Evolutionary conservation across 2,888 invertebrate species (phyloP).

Genomic region (Nipponacmea schrenckii): DNA sequence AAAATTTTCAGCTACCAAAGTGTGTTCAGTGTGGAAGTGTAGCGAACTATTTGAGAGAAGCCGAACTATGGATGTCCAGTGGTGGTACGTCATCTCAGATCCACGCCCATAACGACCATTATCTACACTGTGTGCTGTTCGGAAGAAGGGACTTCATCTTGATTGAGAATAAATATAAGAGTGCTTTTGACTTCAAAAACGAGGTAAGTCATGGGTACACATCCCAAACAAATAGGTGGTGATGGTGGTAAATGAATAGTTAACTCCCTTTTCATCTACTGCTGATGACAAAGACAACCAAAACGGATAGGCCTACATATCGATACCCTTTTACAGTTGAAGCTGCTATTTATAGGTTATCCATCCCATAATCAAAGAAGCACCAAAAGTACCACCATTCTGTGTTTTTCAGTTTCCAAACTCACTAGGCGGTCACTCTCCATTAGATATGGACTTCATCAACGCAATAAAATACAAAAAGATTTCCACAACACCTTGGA

Average conservation of each 20-base stretch:
- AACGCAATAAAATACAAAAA: slow-evolving; percentile 59
- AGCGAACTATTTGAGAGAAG: slow-evolving; percentile 54
- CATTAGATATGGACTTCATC: slow-evolving; percentile 64
- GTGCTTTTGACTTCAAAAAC: slow-evolving; percentile 43
- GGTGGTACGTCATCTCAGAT: slow-evolving; percentile 64
- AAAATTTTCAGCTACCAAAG: slow-evolving; percentile 50
- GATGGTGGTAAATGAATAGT: no score
- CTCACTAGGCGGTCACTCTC: slow-evolving; percentile 60
- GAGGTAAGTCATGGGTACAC: slow-evolving; percentile 35
- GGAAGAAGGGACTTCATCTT: slow-evolving; percentile 68
- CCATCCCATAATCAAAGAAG: no score
- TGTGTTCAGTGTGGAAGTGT: slow-evolving; percentile 59
- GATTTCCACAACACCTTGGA: slow-evolving; percentile 61
- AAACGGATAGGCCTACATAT: no score
- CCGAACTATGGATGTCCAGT: slow-evolving; percentile 66
- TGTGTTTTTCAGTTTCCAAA: slow-evolving; percentile 45
- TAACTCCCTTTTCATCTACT: no score
- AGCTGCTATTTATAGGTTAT: no score
- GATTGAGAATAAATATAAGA: slow-evolving; percentile 55
- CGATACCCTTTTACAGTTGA: no score
- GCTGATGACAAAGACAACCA: no score
- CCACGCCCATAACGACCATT: slow-evolving; percentile 66
- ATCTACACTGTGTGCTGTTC: slow-evolving; percentile 65
- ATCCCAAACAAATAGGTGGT: no score
- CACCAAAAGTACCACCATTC: no score